Conservation (phyloP, 2,888 invertebrate genomes). For the Agriopis aurantiaria region DNA sequence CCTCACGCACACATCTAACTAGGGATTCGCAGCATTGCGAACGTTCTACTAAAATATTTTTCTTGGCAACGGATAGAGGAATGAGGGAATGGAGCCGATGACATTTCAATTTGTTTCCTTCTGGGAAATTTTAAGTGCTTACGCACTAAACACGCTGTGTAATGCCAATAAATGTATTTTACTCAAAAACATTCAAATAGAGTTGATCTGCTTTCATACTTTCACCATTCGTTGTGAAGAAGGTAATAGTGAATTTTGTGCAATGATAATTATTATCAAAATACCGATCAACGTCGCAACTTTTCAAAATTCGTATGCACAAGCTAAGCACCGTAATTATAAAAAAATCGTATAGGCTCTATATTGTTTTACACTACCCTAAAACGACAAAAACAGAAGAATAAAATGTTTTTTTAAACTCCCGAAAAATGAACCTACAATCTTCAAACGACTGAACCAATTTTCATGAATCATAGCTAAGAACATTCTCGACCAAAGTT, state of each 20-base stretch:
- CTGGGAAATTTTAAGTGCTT: conserved; percentile 6
- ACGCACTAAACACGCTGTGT: background rate
- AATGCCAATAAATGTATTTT: background rate
- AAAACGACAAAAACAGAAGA: too few relatives aligned
- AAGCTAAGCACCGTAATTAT: too few relatives aligned
- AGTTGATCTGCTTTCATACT: background rate
- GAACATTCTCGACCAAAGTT: too few relatives aligned
- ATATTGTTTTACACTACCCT: too few relatives aligned
- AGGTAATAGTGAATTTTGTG: background rate
- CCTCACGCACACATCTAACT: conserved; percentile 38
- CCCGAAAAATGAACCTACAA: too few relatives aligned
- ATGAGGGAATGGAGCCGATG: conserved; percentile 43
- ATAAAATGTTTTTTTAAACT: too few relatives aligned
- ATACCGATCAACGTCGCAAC: too few relatives aligned
- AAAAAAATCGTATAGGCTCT: too few relatives aligned
- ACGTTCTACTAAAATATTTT: conserved; percentile 49
- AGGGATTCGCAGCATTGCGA: conserved; percentile 43
- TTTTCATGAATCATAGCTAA: too few relatives aligned
- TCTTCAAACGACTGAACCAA: too few relatives aligned
- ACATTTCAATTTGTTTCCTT: conserved; percentile 45
- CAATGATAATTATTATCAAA: background rate
- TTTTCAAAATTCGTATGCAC: too few relatives aligned
- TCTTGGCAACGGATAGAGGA: conserved; percentile 49
- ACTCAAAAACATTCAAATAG: background rate
- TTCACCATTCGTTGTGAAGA: background rate